Evolutionary conservation across 2,113 vertebrate genomes (phyloP).

Genomic region (Sarotherodon lohbergeri): DNA sequence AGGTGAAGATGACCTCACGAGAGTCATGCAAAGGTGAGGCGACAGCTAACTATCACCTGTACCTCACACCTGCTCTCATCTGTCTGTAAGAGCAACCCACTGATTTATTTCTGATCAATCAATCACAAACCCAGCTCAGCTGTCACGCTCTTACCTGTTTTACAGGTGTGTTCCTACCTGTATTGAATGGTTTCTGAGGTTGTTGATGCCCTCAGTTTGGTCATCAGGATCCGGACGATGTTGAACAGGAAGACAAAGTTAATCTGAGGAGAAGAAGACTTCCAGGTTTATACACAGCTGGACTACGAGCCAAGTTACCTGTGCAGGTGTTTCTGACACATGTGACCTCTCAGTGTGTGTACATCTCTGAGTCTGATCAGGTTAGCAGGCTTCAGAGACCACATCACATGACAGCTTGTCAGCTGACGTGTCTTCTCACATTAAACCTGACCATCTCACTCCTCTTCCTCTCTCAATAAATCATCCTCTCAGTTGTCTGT

Average conservation of each 20-base stretch:
- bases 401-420: background rate
- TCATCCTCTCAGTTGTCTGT: background rate
- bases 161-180: conserved; percentile 28
- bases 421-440: background rate
- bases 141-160: background rate
- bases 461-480: background rate
- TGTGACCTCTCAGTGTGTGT: background rate
- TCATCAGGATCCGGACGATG: conserved; percentile 67
- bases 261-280: conserved; percentile 25
- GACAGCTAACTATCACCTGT: background rate
- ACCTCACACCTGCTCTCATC: background rate
- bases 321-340: background rate
- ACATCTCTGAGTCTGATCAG: background rate
- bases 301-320: background rate
- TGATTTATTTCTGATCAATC: background rate
- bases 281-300: background rate
- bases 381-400: background rate
- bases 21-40: background rate
- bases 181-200: conserved; percentile 67
- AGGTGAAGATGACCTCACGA: background rate
- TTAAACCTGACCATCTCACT: background rate
- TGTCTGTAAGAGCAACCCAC: background rate
- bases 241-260: conserved; percentile 68
- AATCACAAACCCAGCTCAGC: background rate
- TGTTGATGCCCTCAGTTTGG: conserved; percentile 62